Evolutionary conservation across 2,888 invertebrate genomes (phyloP), one percentile per base, ranked within the genome.

Genomic region (Thera obeliscata): DNA sequence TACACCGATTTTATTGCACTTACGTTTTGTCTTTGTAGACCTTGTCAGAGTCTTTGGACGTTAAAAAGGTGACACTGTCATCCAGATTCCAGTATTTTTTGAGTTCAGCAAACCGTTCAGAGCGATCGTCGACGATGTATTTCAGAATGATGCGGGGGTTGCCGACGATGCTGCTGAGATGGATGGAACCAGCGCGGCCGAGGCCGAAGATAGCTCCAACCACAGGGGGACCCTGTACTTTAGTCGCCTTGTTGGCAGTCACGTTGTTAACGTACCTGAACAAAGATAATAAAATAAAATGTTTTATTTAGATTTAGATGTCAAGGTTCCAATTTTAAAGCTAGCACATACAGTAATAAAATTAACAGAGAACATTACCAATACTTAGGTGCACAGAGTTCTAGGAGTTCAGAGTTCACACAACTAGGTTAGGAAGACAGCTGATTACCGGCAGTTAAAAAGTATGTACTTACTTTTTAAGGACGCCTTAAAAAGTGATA

Each of bases 121-220:
- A 81, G 38, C 90, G 82, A 59, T 95, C 94, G 56, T 95, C 95
- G 0, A 95, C 91, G 55, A 95, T 83, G 77, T 95, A 95, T 55
- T 94, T 82, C 4, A 95, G 80, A 41, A 89, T 85, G 0, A 94
- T 81, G 5, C 95, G 91, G 1, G 89, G 88, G 78, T 92, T 95
- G 6, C 78, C 79, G 3, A 93, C 71, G 35, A 95, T 83, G 71
- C 92, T 94, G 11, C 83, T 72, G 68, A 95, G 81, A 75, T 95
- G 95, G 70, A 95, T 95, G 59, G 94, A 94, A 0, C 95, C 95
- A 2, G 95, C 95, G 43, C 95, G 92, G 1, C 95, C 95, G 2
- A 94, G 82, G 1, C 95, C 95, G 73, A 95, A 95, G 35, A 95
- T 82, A 3, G 95, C 95, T 0, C 91, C 81, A 3, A 89, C 90